Evolutionary conservation across 2,113 vertebrate species (phyloP).

Genomic region (Corvus hawaiiensis): DNA sequence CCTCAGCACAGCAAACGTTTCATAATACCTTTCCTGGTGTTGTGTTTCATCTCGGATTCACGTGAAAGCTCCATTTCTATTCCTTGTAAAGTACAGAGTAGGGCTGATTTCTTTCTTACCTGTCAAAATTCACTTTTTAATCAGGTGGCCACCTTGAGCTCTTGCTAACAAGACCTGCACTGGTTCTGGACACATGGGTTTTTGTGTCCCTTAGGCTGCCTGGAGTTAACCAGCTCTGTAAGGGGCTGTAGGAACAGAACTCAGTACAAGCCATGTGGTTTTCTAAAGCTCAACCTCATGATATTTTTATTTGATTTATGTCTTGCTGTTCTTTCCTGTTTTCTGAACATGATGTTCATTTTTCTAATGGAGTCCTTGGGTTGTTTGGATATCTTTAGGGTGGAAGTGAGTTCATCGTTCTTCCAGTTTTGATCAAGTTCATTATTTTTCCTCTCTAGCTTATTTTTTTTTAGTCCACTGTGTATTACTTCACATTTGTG

Average conservation of each 20-base stretch:
- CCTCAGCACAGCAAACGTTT: neutral
- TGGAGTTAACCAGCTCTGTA: neutral
- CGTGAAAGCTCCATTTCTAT: neutral
- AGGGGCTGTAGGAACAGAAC: neutral
- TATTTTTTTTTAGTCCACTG: conserved; percentile 18
- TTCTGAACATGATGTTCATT: conserved; percentile 18
- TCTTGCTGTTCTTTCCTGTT: conserved; percentile 49
- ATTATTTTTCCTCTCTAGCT: conserved; percentile 29
- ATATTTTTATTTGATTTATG: conserved; percentile 57
- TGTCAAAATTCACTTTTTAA: neutral
- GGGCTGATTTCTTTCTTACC: neutral
- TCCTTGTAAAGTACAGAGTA: neutral
- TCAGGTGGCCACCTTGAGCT: neutral
- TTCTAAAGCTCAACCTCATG: neutral
- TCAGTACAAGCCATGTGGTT: neutral
- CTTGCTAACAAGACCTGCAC: neutral
- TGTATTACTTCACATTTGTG: conserved; percentile 45
- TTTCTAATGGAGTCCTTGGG: neutral
- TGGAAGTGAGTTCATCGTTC: conserved; percentile 47
- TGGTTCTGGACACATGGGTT: neutral
- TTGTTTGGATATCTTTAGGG: conserved; percentile 34
- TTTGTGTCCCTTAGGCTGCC: neutral
- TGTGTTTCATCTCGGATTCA: neutral
- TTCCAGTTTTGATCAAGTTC: conserved; percentile 33
- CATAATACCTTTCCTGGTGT: neutral